Evolutionary conservation across 1,140 invertebrate genomes (phyloP).

Genomic region (Magallana gigas): DNA sequence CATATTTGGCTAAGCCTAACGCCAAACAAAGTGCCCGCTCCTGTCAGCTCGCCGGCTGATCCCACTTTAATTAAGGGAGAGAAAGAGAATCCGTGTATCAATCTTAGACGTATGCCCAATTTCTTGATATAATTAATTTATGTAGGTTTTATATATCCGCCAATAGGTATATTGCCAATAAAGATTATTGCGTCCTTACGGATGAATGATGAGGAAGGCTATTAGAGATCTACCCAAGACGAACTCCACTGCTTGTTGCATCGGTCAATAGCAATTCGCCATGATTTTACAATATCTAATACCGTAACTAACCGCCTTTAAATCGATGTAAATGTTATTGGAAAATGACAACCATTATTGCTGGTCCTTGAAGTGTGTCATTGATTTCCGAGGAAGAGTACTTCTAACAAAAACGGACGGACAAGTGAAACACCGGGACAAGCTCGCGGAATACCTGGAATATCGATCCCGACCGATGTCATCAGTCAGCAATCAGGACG

Average conservation of each 20-base stretch:
- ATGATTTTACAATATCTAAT: slow-evolving; percentile 19
- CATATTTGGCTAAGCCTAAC: background rate
- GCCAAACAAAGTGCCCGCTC: background rate
- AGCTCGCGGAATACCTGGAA: background rate
- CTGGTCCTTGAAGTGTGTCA: background rate
- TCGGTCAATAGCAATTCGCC: background rate
- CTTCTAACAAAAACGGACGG: slow-evolving; percentile 19
- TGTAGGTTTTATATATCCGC: background rate
- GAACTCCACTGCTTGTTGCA: background rate
- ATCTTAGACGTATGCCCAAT: background rate
- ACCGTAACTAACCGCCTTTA: slow-evolving; percentile 4
- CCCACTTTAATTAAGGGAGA: slow-evolving; percentile 17
- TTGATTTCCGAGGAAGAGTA: slow-evolving; percentile 13
- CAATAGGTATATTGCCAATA: background rate
- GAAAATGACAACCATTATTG: slow-evolving; percentile 30
- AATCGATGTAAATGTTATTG: slow-evolving; percentile 29
- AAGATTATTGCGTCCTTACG: background rate
- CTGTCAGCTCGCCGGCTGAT: background rate
- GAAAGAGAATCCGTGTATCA: background rate
- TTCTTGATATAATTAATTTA: background rate
- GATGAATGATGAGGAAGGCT: background rate
- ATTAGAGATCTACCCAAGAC: background rate
- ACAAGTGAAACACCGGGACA: slow-evolving; percentile 9
- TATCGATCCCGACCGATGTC: slow-evolving; percentile 14
- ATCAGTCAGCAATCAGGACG: background rate